Base-by-base conservation (phyloP, 2,888 invertebrate genomes). In the Lepidocyrtoides sp. region DNA sequence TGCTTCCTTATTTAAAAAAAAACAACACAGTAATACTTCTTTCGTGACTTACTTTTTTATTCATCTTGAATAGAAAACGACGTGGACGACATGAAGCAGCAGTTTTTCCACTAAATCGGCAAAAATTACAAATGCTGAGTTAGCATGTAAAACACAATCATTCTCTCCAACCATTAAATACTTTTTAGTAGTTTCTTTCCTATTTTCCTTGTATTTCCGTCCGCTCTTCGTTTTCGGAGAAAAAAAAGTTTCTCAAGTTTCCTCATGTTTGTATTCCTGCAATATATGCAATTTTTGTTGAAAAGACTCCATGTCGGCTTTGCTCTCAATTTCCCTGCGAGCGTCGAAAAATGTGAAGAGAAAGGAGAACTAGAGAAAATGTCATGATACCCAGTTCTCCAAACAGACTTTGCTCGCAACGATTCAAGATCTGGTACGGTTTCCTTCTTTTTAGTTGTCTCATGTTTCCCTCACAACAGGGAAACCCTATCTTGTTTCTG, bases 51-150 rank as follows among this genome's bases (percentile, higher is more conserved):
- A 10, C 26, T 8, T 26, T 60, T 32, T n/a, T 48, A 48, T 48
- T 12, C 17, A 41, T 36, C 8, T 41, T 72, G 41, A 41, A 69
- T 36, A 44, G 41, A 14, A 23, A 48, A 75, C 26, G 14, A 26
- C 29, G 54, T 51, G 48, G 26, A 75, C 48, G 14, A 26, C 29
- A 77, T 51, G 51, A 51, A 77, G 23, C 77, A 51, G 77, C 51
- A 77, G 29, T 77, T 51, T 77, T 51, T 44, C 72, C 32, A 51
- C 77, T 1, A 77, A 54, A 77, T 77, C 77, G 51, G 77, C 51
- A 51, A 77, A 77, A 51, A 29, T 77, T 77, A 51, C 29, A 77
- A 51, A n/a, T 77, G 77, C 77, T 77, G 77, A 77, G 29, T 26
- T 29, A 51, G 77, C 77, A 77, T 29, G 32, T 77, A 77, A 29